These are phyloP conservation scores for Ctenoplectra terminalis DNA, from an alignment of 1,140 invertebrate species.

Conservation along the genomic window DNA sequence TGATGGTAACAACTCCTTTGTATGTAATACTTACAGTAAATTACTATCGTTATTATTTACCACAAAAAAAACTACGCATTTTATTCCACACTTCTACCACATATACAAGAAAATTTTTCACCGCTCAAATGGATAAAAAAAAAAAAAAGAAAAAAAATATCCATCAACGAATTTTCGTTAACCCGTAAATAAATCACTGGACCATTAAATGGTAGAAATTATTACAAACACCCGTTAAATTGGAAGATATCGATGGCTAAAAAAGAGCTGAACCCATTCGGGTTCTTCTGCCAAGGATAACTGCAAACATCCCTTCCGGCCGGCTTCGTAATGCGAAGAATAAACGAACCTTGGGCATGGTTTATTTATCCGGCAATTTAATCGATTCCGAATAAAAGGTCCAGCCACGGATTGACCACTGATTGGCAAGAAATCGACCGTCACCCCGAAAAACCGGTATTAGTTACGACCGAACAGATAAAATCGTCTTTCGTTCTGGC, in stretches of 20 bases:
- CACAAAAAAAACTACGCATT: too few species aligned
- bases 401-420: slow-evolving; percentile 48
- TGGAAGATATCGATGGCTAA: neutral
- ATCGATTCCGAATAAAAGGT: slow-evolving; percentile 65
- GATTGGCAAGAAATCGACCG: slow-evolving; percentile 72
- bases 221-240: neutral
- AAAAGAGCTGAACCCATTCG: neutral
- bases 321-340: slow-evolving; percentile 50
- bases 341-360: slow-evolving; percentile 48
- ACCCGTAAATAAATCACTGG: neutral
- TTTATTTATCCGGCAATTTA: slow-evolving; percentile 65
- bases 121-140: too few species aligned
- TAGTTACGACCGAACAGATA: slow-evolving; percentile 66
- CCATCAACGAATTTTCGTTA: too few species aligned
- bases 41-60: too few species aligned
- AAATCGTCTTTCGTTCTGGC: slow-evolving; percentile 63
- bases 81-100: too few species aligned
- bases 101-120: too few species aligned
- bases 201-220: too few species aligned
- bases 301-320: slow-evolving; percentile 9
- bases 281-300: slow-evolving; percentile 26
- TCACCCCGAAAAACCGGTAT: slow-evolving; percentile 71
- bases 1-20: too few species aligned
- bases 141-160: too few species aligned
- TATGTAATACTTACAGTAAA: too few species aligned